Evolutionary conservation across 2,797 vertebrate genomes (phyloP), one percentile per base, ranked within the genome.

Genomic region (Remorina albescens): DNA sequence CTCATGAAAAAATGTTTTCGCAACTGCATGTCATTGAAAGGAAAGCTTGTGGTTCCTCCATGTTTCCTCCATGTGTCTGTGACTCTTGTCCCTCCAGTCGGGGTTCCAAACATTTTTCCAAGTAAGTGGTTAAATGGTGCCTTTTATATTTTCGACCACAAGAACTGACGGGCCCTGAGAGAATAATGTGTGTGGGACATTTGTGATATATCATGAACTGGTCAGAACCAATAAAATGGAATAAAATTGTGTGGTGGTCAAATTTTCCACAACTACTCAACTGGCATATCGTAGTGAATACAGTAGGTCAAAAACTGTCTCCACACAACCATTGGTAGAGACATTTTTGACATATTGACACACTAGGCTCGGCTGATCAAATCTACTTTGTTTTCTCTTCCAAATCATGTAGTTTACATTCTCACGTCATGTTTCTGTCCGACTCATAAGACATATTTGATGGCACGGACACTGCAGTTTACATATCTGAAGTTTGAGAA

Each of bases 101-200:
- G 37, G 26, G 34, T 47, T 34, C 8, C 3, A 58, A 59, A 30
- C 6, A 65, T 37, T n/a, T 69, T 78, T 71, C 58, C 51, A 50
- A 39, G 10, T 26, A 53, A 37, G 2, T 50, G 18, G 65, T 59
- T 81, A 46, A 54, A 68, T 60, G 44, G 16, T 36, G 56, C 19
- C 19, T 53, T 74, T 67, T 51, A 55, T 50, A 49, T 69, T 69
- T 54, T 63, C 57, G 6, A 75, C 23, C 44, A 54, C 63, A 67
- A 60, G 62, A 50, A 28, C 58, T 11, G 30, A 41, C n/a, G 51
- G 49, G 21, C 15, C 39, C 56, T 32, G 36, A 49, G 51, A 19
- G 46, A 70, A 30, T 5, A 44, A 53, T 37, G 34, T 41, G 30
- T 65, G 37, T 34, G 46, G 30, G 51, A 62, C 51, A 26, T 7